These are phyloP conservation scores for Acleris literana DNA, from an alignment of 2,888 invertebrate species.

Conservation along the genomic window DNA sequence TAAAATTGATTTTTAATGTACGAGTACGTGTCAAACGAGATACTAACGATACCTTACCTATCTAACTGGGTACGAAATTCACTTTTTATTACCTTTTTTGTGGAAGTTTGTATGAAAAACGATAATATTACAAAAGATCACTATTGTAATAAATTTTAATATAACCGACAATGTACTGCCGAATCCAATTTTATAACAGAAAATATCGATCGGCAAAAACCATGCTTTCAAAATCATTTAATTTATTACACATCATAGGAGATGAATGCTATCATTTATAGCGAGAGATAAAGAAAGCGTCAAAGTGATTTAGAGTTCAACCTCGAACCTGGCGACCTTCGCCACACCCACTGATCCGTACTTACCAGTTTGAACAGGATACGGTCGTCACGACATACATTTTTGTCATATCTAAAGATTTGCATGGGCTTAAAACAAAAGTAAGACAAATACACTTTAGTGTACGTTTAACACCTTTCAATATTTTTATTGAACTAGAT, in stretches of 20 bases:
- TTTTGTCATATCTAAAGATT: conserved; percentile 56
- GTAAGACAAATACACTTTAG: not conserved
- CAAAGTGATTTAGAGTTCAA: conserved; percentile 47
- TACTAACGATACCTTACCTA: too few relatives aligned
- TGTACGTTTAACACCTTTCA: too few relatives aligned
- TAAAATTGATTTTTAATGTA: not conserved
- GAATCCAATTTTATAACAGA: too few relatives aligned
- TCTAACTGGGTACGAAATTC: too few relatives aligned
- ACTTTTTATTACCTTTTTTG: too few relatives aligned
- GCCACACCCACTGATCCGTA: conserved; percentile 67
- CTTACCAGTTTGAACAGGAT: conserved; percentile 64
- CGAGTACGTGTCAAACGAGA: too few relatives aligned
- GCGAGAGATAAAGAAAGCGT: conserved; percentile 35
- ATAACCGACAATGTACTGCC: too few relatives aligned
- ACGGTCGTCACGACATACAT: conserved; percentile 57
- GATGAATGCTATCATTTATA: conserved; percentile 28
- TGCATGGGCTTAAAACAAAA: conserved; percentile 46
- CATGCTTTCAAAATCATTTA: not conserved
- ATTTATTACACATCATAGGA: conserved; percentile 29
- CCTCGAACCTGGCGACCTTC: conserved; percentile 67
- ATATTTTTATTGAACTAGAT: too few relatives aligned
- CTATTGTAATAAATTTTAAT: too few relatives aligned
- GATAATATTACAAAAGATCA: too few relatives aligned
- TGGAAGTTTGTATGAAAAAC: too few relatives aligned
- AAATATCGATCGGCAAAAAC: too few relatives aligned